Evolutionary conservation across 2,113 vertebrate species (phyloP), one percentile per base, ranked within the genome.

Genomic region (Microcebus ravelobensis): DNA sequence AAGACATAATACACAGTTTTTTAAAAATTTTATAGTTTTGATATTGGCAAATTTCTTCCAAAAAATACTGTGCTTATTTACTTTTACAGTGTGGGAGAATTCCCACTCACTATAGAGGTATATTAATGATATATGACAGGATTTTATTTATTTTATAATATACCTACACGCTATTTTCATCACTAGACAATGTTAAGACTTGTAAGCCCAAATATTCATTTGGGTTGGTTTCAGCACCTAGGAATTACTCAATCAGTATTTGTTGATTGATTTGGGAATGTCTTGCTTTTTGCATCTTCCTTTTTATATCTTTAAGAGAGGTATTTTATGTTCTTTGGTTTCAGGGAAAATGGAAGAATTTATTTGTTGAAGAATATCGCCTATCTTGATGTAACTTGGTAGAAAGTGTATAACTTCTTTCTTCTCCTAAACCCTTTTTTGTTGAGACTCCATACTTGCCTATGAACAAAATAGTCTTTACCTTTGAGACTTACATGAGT

Each of bases 41-140:
- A 74, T 74, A 57, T 4, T 65, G 61, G 52, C 52, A 90, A 48
- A 70, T 95, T 77, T 87, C 42, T 87, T 8, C 14, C 31, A 42
- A 87, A 61, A 87, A 88, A 68, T n/a, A 57, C 7, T 76, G 11
- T 93, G 70, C 29, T 87, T 63, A 85, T 85, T 92, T 91, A 31
- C 36, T 82, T 74, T 83, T 11, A 59, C n/a, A 77, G 12, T 68
- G 10, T 88, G 27, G 59, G 6, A 86, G 48, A 80, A 86, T 67
- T 52, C 15, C 29, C 36, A 81, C 14, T 93, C 81, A 34, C 73
- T 90, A 8, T 70, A 34, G n/a, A 55, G 31, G 25, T 45, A 50
- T 61, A 77, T 77, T 70, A 76, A 52, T 63, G 48, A 71, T 85
- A n/a, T 77, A 39, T 45, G 29, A 73, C 11, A 57, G 39, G 23